These are phyloP conservation scores for Sylvietta virens DNA, from an alignment of 2,113 vertebrate species.

Conservation along the genomic window DNA sequence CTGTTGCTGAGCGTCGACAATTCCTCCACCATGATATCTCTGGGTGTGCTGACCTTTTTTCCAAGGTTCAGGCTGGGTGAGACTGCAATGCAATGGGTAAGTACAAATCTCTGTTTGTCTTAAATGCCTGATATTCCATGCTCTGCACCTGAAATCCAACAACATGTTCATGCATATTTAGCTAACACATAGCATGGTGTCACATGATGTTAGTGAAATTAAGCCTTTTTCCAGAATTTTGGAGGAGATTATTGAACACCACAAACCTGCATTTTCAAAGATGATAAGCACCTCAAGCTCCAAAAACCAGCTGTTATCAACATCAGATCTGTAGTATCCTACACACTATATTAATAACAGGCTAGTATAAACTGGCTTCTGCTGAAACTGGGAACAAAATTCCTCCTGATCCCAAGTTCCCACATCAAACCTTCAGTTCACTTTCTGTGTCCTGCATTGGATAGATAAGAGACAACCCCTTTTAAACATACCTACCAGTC, in stretches of 20 bases:
- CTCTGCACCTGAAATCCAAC: neutral
- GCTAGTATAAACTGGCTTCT: neutral
- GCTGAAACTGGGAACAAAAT: neutral
- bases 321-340: neutral
- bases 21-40: constrained; percentile 97
- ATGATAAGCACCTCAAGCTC: neutral
- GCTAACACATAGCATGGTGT: neutral
- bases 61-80: constrained; percentile 82
- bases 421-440: neutral
- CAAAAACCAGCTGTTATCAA: neutral
- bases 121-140: neutral
- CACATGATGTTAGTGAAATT: neutral
- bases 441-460: neutral
- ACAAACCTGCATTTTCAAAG: neutral
- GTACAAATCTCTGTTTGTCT: neutral
- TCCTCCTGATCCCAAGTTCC: neutral
- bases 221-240: neutral
- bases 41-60: constrained; percentile 87
- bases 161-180: neutral
- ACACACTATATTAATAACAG: neutral
- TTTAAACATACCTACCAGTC: neutral
- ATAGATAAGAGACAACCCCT: neutral
- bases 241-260: neutral
- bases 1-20: constrained; percentile 87
- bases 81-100: constrained; percentile 68